Evolutionary conservation across 2,797 vertebrate species (phyloP), one percentile per base, ranked within the genome.

Genomic region (Fundulus diaphanus): DNA sequence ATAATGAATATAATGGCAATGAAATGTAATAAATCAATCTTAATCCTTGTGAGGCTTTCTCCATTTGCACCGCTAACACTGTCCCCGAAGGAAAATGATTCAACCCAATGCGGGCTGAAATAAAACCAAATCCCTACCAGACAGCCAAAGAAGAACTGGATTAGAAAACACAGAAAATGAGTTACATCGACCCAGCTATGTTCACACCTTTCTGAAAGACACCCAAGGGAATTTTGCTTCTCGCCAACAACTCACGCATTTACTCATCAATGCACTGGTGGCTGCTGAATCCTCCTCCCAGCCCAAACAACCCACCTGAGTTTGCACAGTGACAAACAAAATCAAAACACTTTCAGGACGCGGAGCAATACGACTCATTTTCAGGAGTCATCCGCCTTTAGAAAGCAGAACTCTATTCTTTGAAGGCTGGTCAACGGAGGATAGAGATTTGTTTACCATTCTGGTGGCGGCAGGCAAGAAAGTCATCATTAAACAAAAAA

Each of bases 221-320:
- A 89, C 83, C 78, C 65, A 57, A 73, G 75, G 78, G 70, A 84
- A 68, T 72, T 66, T 31, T 75, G 27, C 68, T 72, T 74, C 61
- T 73, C 51, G 86, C 29, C 69, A 83, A 73, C 35, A 89, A 93
- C 92, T 94, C 87, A 94, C 92, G 4, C 61, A 70, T 89, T 82
- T 82, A 90, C 76, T 91, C 82, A 85, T 85, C 85, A 85, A 73
- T 83, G 82, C 73, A 70, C 81, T 73, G 82, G 89, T 65, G 61
- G 78, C 61, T 84, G 82, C 88, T 13, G 70, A 80, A 79, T 91
- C 88, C 86, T 89, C 88, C 81, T 87, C 87, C 87, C 89, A 94
- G 89, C 81, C 88, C 88, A 92, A 75, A 91, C 84, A 91, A 94
- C 83, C 88, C 76, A 89, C 90, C 90, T 90, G 74, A 82, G 82